Percentiles rank a stretch among this genome's conserved stretches.
phyloP scores from a whole-genome alignment of 2,113 vertebrate genomes.

The Alouatta palliata region DNA sequence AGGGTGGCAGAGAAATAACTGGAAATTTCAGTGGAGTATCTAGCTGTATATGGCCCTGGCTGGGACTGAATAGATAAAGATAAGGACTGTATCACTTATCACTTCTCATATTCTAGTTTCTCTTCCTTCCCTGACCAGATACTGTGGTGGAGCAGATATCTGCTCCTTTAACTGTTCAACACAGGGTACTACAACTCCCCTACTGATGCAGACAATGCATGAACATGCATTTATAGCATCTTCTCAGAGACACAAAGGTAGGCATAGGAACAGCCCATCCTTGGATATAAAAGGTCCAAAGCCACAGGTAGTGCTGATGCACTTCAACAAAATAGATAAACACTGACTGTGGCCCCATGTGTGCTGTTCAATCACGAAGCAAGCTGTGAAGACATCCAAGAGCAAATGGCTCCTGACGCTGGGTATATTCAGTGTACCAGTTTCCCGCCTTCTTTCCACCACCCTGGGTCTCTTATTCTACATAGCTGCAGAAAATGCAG shows the following conservation, averaged over 20 bases:
- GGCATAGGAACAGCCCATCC: neutral
- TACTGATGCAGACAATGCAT: too few species aligned
- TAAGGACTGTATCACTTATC: neutral
- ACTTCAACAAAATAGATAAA: neutral
- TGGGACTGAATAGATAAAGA: neutral
- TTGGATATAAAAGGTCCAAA: neutral
- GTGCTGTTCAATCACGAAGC: neutral
- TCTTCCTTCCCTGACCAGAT: neutral
- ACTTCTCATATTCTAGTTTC: neutral
- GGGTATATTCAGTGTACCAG: rapidly evolving
- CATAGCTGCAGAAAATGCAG: neutral
- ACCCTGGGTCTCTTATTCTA: neutral
- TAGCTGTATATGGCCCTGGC: neutral
- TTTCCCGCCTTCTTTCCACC: neutral
- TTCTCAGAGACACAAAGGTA: neutral
- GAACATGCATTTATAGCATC: neutral
- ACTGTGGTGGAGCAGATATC: neutral
- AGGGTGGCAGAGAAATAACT: neutral
- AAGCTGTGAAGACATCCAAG: neutral
- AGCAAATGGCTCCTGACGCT: neutral
- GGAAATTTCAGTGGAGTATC: rapidly evolving
- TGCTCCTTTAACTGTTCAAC: neutral
- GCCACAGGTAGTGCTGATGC: too few species aligned
- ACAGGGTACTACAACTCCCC: rapidly evolving
- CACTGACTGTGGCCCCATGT: rapidly evolving